Percentiles rank a stretch among this genome's conserved stretches.
These are phyloP conservation scores for Malachius bipustulatus DNA, from an alignment of 2,888 invertebrate genomes.

Conservation along the genomic window DNA sequence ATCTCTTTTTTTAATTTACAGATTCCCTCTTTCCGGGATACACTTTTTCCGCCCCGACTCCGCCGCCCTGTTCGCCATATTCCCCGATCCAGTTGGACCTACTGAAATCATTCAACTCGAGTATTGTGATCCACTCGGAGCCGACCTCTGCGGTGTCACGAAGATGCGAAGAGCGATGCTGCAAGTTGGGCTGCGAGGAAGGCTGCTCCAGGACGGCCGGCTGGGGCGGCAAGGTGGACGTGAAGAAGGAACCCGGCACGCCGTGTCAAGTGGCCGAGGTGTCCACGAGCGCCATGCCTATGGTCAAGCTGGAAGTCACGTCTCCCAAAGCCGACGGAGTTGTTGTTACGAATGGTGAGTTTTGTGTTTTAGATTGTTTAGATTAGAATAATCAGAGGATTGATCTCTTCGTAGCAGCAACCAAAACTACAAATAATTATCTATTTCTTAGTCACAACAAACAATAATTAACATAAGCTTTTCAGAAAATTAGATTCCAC, in stretches of 20 bases:
- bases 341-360: slow-evolving; percentile 4
- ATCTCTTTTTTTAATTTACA: slow-evolving; percentile 40
- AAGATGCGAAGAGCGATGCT: slow-evolving; percentile 32
- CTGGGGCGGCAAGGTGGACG: slow-evolving; percentile 46
- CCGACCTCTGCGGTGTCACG: slow-evolving; percentile 28
- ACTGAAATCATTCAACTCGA: slow-evolving; percentile 39
- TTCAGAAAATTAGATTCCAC: too few species aligned
- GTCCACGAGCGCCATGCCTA: slow-evolving; percentile 43
- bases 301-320: slow-evolving; percentile 53
- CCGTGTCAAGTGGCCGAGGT: slow-evolving; percentile 50
- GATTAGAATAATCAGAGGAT: too few species aligned
- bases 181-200: slow-evolving; percentile 26
- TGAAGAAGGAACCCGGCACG: slow-evolving; percentile 53
- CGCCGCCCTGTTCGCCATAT: slow-evolving; percentile 51
- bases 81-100: slow-evolving; percentile 56
- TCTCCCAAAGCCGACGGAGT: slow-evolving; percentile 39
- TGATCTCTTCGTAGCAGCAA: too few species aligned
- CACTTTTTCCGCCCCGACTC: slow-evolving; percentile 54
- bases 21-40: slow-evolving; percentile 57
- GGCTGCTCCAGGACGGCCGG: slow-evolving; percentile 61
- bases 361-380: too few species aligned
- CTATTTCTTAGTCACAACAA: too few species aligned
- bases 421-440: too few species aligned
- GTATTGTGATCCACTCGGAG: slow-evolving; percentile 38
- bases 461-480: too few species aligned